Base-by-base conservation (phyloP, 2,888 invertebrate species). In the Prosopocoilus inquinatus region DNA sequence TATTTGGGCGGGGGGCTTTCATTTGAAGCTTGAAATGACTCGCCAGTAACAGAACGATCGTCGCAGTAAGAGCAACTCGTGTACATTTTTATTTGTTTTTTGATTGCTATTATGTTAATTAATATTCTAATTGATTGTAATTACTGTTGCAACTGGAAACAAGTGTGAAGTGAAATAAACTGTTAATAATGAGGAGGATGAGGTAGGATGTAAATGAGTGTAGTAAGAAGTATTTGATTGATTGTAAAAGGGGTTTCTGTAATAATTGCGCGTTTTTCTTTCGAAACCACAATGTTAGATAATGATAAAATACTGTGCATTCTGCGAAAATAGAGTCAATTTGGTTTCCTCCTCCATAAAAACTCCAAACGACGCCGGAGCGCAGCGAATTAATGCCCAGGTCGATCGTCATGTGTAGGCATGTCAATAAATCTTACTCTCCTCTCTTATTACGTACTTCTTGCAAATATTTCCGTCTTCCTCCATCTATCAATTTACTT, bases 361-460 rank as follows among this genome's bases (percentile, higher is more conserved):
- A 62, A 60, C 57, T 60, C 53, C 54, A 35, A 56, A 47, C 12
- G 45, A 34, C 38, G 20, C 20, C 20, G 20, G 20, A 28, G 20
- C 50, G 50, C 54, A 46, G 55, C 55, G 63, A 64, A 68, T 67
- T 67, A 67, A 67, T 66, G 65, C 59, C 55, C 60, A 63, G 65
- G 63, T 67, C 69, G 63, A 67, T 70, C 65, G 67, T 67, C 66
- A 67, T 64, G 64, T 65, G 68, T 67, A 67, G 68, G 66, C 67
- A 63, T 61, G 63, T 64, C 63, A 64, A 69, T 70, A 70, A 70
- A 70, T 70, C 69, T 70, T 62, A 33, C 28, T 41, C 50, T 50
- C 41, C 47, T 60, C 63, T 59, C 67, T 66, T 67, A 66, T 67
- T 64, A 59, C 60, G 56, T 47, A 57, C 59, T 66, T 66, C 64